Conservation (phyloP, 37 sponge, comb jelly and placozoan species). For the Spongilla lacustris region DNA sequence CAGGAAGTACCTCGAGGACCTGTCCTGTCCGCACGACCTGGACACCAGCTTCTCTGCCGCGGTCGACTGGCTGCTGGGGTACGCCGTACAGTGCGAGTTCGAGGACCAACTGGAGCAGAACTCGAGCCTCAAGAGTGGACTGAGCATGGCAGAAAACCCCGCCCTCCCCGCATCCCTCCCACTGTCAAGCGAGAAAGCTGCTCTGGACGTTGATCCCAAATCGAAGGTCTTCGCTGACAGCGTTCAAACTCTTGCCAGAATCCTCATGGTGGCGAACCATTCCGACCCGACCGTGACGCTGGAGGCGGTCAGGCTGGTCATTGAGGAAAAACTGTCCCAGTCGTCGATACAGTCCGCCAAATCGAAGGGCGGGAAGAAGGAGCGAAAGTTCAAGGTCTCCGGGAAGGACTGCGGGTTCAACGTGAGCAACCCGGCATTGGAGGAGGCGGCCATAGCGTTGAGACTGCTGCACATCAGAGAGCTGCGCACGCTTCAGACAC, state of each 20-base stretch:
- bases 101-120: conserved; percentile 37
- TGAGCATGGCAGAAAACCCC: background rate
- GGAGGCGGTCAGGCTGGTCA: conserved; percentile 66
- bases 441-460: conserved; percentile 90
- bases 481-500: conserved; percentile 85
- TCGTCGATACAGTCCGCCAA: background rate
- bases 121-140: conserved; percentile 48
- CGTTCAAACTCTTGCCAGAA: conserved; percentile 52
- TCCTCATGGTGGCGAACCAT: conserved; percentile 66
- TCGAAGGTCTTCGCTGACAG: conserved; percentile 54
- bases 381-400: conserved; percentile 37
- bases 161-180: conserved; percentile 13
- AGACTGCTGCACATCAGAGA: conserved; percentile 91
- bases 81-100: conserved; percentile 87
- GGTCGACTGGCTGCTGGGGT: conserved; percentile 87
- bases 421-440: conserved; percentile 74
- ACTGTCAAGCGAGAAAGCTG: conserved; percentile 31
- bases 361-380: background rate
- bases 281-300: conserved; percentile 71
- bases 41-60: conserved; percentile 33
- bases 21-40: conserved; percentile 80
- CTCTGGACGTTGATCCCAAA: conserved; percentile 63
- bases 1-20: conserved; percentile 73
- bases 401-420: conserved; percentile 90
- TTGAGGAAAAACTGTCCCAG: conserved; percentile 66